Conservation (phyloP, 2,113 vertebrate genomes). For the Ctenomys sociabilis region DNA sequence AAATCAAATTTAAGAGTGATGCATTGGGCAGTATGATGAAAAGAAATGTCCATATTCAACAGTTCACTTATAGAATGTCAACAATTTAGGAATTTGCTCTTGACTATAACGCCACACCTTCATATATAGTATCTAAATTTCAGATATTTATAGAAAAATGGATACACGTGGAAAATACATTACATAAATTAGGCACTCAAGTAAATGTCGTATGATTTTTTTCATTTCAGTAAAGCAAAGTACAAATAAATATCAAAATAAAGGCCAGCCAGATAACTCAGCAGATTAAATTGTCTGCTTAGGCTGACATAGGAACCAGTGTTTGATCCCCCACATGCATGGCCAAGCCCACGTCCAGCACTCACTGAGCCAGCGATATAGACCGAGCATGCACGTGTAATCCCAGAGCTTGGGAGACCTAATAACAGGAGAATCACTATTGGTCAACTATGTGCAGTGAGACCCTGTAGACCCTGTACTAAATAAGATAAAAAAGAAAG, state of each 20-base stretch:
- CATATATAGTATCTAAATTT: conserved; percentile 1
- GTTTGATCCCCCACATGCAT: too few relatives aligned
- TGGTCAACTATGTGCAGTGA: too few relatives aligned
- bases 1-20: conserved; percentile 48
- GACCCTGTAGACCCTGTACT: too few relatives aligned
- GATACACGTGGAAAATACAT: not conserved
- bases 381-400: too few relatives aligned
- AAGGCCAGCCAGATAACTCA: not conserved
- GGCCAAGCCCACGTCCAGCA: too few relatives aligned
- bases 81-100: conserved; percentile 32
- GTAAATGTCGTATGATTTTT: not conserved
- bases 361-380: too few relatives aligned
- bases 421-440: too few relatives aligned
- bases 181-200: not conserved
- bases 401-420: too few relatives aligned
- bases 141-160: not conserved
- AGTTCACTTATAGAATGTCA: conserved; percentile 11
- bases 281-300: too few relatives aligned
- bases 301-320: too few relatives aligned
- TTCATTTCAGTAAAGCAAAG: not conserved
- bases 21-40: conserved; percentile 41
- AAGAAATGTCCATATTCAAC: conserved; percentile 40
- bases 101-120: conserved; percentile 28
- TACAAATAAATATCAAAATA: not conserved
- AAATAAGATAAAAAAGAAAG: not conserved